These are phyloP conservation scores for Hirundo rustica DNA, from an alignment of 2,797 vertebrate genomes.

Conservation along the genomic window DNA sequence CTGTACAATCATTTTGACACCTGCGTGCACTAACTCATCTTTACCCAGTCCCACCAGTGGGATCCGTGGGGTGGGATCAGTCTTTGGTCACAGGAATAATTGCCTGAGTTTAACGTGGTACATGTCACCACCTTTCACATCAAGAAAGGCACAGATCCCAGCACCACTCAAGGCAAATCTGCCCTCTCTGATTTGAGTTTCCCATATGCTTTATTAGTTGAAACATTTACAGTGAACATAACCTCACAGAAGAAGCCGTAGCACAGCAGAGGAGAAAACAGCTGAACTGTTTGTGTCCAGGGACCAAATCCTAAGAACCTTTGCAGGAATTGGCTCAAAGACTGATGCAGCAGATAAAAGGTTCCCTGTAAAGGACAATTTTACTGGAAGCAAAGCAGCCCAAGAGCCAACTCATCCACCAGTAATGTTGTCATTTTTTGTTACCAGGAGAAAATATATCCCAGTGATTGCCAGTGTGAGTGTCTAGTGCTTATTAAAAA, in stretches of 20 bases:
- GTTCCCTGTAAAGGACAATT: not conserved
- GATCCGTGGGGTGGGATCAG: not conserved
- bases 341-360: not conserved
- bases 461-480: not conserved
- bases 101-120: not conserved
- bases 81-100: not conserved
- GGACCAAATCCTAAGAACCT: not conserved
- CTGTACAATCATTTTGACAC: not conserved
- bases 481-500: conserved; percentile 1
- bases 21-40: not conserved
- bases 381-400: not conserved
- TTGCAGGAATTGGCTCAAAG: not conserved
- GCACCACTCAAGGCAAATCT: not conserved
- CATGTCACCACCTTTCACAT: not conserved
- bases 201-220: not conserved
- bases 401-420: not conserved
- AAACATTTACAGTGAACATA: not conserved
- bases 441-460: not conserved
- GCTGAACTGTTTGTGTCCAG: not conserved
- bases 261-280: not conserved
- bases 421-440: not conserved
- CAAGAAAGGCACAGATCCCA: not conserved
- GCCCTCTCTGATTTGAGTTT: not conserved
- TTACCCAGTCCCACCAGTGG: not conserved
- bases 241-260: not conserved